These are phyloP conservation scores for Melangyna quadrimaculata DNA, from an alignment of 2,888 invertebrate species.

Conservation along the genomic window DNA sequence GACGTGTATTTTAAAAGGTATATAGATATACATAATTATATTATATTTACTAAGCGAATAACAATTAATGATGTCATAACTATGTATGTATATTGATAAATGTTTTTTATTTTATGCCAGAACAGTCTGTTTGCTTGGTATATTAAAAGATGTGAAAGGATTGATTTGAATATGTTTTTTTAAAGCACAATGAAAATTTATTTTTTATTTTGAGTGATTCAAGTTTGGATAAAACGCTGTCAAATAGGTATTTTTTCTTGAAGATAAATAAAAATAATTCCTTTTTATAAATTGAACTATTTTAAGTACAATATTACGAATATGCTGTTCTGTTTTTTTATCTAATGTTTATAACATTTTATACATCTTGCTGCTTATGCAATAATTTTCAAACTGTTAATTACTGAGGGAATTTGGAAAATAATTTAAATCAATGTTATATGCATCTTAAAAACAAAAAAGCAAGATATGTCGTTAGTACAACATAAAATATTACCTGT, in stretches of 20 bases:
- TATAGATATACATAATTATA: constrained; percentile 50
- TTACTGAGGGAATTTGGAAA: neutral
- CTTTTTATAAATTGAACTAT: constrained; percentile 22
- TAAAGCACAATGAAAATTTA: constrained; percentile 1
- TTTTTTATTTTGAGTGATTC: neutral
- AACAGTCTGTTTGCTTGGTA: constrained; percentile 40
- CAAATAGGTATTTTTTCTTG: neutral
- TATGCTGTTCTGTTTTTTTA: neutral
- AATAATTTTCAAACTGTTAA: neutral
- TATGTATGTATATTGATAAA: constrained; percentile 47
- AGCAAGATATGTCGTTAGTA: constrained; percentile 2
- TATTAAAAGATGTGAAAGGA: constrained; percentile 42
- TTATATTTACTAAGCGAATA: constrained; percentile 63
- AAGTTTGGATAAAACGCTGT: neutral
- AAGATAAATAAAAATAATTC: constrained; percentile 14
- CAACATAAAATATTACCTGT: neutral
- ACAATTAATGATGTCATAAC: constrained; percentile 69
- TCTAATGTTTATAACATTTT: neutral
- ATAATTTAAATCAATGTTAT: too few relatives aligned
- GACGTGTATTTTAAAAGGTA: constrained; percentile 70
- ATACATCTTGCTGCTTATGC: neutral
- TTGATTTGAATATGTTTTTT: constrained; percentile 26
- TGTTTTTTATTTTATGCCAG: constrained; percentile 33
- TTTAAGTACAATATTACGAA: constrained; percentile 26
- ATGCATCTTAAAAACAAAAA: neutral